These are phyloP conservation scores for Nannospalax galili DNA, from an alignment of 2,113 vertebrate species.

Conservation along the genomic window DNA sequence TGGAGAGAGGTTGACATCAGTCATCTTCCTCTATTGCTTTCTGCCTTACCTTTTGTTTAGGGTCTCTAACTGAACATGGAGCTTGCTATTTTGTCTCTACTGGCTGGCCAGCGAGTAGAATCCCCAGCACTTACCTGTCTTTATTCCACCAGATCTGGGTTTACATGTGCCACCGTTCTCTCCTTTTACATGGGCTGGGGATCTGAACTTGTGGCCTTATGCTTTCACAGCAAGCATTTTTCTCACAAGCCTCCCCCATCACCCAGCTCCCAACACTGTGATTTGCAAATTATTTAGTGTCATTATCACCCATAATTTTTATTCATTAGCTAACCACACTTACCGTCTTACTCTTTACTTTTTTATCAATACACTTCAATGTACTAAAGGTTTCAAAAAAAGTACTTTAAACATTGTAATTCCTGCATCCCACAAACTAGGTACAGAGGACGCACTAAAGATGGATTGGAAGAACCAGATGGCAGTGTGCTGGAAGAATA, in stretches of 20 bases:
- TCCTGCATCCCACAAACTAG: too few relatives aligned
- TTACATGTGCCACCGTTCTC: background rate
- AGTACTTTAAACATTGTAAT: background rate
- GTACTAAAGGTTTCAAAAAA: background rate
- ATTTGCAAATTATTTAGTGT: background rate
- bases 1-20: background rate
- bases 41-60: background rate
- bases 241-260: too few relatives aligned
- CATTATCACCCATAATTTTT: background rate
- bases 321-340: background rate
- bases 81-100: background rate
- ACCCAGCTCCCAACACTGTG: too few relatives aligned
- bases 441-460: background rate
- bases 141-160: background rate
- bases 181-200: background rate
- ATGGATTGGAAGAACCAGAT: background rate
- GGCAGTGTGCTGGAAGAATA: background rate
- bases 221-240: background rate
- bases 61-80: background rate
- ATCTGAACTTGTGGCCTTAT: background rate
- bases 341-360: background rate
- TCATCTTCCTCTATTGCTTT: background rate
- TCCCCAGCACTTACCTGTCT: background rate
- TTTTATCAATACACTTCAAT: background rate
- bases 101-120: background rate